phyloP scores from a whole-genome alignment of 2,797 vertebrate genomes.

The Acanthurus leucopareius region DNA sequence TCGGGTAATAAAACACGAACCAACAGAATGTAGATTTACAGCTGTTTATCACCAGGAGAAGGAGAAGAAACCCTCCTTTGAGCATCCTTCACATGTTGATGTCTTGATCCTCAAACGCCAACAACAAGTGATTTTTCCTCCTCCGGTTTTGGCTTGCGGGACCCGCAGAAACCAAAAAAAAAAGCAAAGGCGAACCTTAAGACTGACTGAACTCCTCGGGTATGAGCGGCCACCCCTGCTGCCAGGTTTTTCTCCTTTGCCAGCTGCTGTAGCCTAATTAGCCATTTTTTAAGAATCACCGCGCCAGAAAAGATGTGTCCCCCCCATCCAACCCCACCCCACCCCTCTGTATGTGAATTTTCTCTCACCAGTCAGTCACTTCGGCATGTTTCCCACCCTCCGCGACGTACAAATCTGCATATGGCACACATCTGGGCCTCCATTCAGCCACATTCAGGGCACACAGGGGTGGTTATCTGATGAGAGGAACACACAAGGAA shows the following conservation, averaged over 20 bases:
- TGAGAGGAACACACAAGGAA: constrained; percentile 80
- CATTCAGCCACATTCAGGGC: constrained; percentile 58
- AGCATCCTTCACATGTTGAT: constrained; percentile 24
- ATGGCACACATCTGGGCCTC: constrained; percentile 78
- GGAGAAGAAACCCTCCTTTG: constrained; percentile 9
- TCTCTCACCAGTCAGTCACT: constrained; percentile 64
- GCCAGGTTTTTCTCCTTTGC: constrained; percentile 64
- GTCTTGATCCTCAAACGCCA: constrained; percentile 25
- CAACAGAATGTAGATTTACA: neutral
- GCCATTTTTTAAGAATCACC: constrained; percentile 77
- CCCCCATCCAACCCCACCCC: too few species aligned
- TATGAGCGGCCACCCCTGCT: constrained; percentile 70
- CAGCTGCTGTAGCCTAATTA: constrained; percentile 84
- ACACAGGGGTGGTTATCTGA: constrained; percentile 77
- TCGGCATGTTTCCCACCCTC: constrained; percentile 73
- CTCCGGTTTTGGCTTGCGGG: constrained; percentile 1
- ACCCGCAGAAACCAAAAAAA: constrained; percentile 64
- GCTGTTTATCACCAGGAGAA: constrained; percentile 3
- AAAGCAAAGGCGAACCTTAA: constrained; percentile 43
- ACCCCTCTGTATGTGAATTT: constrained; percentile 72
- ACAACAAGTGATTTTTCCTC: constrained; percentile 35
- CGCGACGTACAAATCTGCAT: constrained; percentile 70
- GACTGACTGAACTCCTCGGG: constrained; percentile 31
- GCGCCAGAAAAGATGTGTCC: constrained; percentile 79
- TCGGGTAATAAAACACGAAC: neutral